phyloP scores from a whole-genome alignment of 2,797 vertebrate species.

The Myripristis murdjan region DNA sequence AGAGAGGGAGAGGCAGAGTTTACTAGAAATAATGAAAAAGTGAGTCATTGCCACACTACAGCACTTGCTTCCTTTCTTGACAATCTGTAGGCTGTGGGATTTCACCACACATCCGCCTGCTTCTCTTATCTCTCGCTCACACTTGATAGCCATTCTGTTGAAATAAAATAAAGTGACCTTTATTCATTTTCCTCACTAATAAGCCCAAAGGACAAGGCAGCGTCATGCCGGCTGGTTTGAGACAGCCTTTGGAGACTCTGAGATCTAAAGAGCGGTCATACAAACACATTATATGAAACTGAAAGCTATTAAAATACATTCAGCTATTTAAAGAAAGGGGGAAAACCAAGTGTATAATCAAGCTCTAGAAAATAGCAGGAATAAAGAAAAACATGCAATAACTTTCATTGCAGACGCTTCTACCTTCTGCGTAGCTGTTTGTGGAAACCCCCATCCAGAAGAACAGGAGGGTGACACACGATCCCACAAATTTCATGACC shows the following conservation, averaged over 20 bases:
- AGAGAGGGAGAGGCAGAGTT: conserved; percentile 32
- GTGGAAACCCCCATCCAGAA: conserved; percentile 18
- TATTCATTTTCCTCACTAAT: too few relatives aligned
- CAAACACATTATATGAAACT: too few relatives aligned
- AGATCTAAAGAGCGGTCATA: too few relatives aligned
- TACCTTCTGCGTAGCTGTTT: conserved; percentile 12
- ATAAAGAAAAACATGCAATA: neutral
- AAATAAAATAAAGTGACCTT: too few relatives aligned
- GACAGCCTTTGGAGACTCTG: too few relatives aligned
- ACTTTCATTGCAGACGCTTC: conserved; percentile 20
- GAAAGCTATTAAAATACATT: too few relatives aligned
- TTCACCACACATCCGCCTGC: conserved; percentile 47
- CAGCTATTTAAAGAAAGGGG: neutral
- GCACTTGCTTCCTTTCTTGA: conserved; percentile 49
- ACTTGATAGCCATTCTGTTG: too few relatives aligned
- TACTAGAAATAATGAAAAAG: conserved; percentile 67
- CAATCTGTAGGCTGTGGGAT: conserved; percentile 45
- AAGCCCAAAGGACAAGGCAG: too few relatives aligned
- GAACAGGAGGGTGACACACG: conserved; percentile 10
- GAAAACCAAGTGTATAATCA: neutral
- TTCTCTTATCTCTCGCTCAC: conserved; percentile 53
- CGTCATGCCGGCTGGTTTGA: too few relatives aligned
- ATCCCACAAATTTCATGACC: neutral
- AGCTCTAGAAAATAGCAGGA: neutral
- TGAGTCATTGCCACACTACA: conserved; percentile 52